Conservation (phyloP, 2,113 vertebrate species). For the Cisticola juncidis region DNA sequence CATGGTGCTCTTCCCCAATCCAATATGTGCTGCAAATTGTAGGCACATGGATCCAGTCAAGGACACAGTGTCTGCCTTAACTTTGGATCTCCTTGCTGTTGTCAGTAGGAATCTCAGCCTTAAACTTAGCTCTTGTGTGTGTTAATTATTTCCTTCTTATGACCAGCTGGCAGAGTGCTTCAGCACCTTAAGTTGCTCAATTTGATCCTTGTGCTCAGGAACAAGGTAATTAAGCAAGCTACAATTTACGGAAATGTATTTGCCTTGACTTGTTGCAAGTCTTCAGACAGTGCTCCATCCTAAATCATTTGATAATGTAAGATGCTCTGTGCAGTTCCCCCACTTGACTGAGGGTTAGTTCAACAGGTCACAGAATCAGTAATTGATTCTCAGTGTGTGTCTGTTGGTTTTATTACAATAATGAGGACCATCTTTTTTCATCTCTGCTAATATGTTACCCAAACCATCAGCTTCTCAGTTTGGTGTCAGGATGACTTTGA, state of each 20-base stretch:
- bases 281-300: slow-evolving; percentile 68
- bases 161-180: slow-evolving; percentile 70
- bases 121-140: slow-evolving; percentile 55
- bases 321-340: slow-evolving; percentile 29
- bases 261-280: slow-evolving; percentile 62
- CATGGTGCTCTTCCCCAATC: slow-evolving; percentile 29
- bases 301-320: slow-evolving; percentile 76
- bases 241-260: slow-evolving; percentile 68
- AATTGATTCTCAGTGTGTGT: slow-evolving; percentile 78
- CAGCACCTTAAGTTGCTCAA: slow-evolving; percentile 75
- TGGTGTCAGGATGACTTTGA: slow-evolving; percentile 77
- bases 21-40: slow-evolving; percentile 54
- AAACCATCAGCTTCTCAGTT: slow-evolving; percentile 75
- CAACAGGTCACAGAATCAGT: slow-evolving; percentile 78
- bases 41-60: slow-evolving; percentile 53
- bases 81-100: slow-evolving; percentile 69
- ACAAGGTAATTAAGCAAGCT: slow-evolving; percentile 79
- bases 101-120: slow-evolving; percentile 66
- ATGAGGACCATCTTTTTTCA: slow-evolving; percentile 76
- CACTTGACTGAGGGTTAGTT: slow-evolving; percentile 73
- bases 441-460: slow-evolving; percentile 72
- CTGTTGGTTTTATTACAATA: slow-evolving; percentile 79
- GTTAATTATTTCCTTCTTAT: slow-evolving; percentile 78
- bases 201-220: slow-evolving; percentile 78
- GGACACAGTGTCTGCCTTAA: slow-evolving; percentile 62